Evolutionary conservation across 2,888 invertebrate genomes (phyloP).

Genomic region (Rhynchonema sp.): DNA sequence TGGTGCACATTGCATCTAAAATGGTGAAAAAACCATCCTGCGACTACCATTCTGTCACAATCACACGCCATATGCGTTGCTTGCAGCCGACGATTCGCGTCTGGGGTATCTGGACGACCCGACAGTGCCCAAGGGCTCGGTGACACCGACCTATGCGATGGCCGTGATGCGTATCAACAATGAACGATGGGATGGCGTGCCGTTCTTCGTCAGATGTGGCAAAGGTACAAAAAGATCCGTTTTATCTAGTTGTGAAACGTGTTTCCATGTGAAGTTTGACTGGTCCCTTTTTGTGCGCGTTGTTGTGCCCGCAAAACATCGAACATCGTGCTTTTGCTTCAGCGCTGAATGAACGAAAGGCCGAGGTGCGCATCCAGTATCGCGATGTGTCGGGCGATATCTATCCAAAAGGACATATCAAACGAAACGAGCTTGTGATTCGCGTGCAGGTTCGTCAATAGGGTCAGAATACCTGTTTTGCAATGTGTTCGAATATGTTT

Average conservation of each 20-base stretch:
- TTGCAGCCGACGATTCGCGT: constrained; percentile 48
- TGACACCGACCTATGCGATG: constrained; percentile 81
- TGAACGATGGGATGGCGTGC: constrained; percentile 96
- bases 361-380: constrained; percentile 84
- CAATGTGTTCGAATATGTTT: no score
- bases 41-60: no score
- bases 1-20: no score
- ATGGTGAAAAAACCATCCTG: no score
- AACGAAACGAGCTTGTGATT: constrained; percentile 88
- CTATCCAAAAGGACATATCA: constrained; percentile 58
- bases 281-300: background rate
- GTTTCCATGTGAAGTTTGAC: background rate
- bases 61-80: no score
- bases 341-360: constrained; percentile 93
- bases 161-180: constrained; percentile 73
- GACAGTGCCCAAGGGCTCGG: constrained; percentile 65
- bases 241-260: no score
- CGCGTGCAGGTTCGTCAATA: constrained; percentile 42
- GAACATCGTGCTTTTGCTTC: no score
- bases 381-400: constrained; percentile 94
- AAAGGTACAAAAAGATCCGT: no score
- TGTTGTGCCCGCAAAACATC: background rate
- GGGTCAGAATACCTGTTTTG: background rate
- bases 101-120: constrained; percentile 78
- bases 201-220: constrained; percentile 86